Base-by-base conservation (phyloP, 2,888 invertebrate genomes). In the Ormyrus pomaceus region DNA sequence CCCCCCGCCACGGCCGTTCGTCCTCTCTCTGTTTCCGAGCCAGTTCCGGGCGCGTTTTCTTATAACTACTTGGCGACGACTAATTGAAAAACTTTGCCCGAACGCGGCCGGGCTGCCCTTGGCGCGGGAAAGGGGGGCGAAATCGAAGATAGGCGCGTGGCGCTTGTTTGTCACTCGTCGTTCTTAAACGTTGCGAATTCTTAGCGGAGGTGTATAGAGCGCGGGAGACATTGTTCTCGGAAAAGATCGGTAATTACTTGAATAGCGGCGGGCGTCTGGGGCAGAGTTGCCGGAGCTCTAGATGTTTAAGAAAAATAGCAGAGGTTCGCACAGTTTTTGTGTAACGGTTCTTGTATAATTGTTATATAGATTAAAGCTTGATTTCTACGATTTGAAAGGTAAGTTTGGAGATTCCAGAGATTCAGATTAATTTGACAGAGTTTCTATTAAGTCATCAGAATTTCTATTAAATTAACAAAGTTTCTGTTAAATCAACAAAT, bases 1-100 rank as follows among this genome's bases (percentile, higher is more conserved):
- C 50, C 2, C 19, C 19, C 19, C 19, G 19, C n/a, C n/a, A n/a
- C 62, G 50, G 50, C 46, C 62, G 46, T 62, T 65, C 48, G 34
- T 61, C 55, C 61, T n/a, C 10, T 64, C 13, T 13, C 68, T 7
- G 0, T 46, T 46, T 50, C 61, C 46, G 46, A 46, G 10, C 56
- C 59, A 0, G 19, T 19, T 46, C 11, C 46, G 10, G 13, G 9
- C n/a, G 19, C 66, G 53, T 61, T 75, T 75, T 68, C 75, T 56
- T 64, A 61, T 59, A 6, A 19, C 59, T 34, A 19, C 59, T 48
- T 46, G 19, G 19, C 56, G 19, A 66, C 51, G 55, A 79, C 78
- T 81, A 81, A 81, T 81, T 81, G 81, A 81, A 81, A 81, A 81
- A 81, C 81, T 81, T 81, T 72, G 69, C 13, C 19, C 58, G 73